Evolutionary conservation across 1,140 invertebrate genomes (phyloP).

Genomic region (Coenobita brevimanus): DNA sequence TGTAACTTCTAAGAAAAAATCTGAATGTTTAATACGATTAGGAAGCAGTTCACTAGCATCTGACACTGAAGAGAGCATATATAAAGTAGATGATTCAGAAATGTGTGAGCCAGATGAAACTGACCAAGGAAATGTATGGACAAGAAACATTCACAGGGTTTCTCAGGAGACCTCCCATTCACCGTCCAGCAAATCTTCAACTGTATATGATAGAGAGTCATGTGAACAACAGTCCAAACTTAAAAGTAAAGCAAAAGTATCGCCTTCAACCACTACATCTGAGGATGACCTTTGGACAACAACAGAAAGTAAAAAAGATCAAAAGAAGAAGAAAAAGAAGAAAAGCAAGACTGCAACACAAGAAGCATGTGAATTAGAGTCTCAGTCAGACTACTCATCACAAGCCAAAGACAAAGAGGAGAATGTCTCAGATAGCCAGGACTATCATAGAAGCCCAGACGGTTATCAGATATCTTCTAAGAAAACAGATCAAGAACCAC

Average conservation of each 20-base stretch:
- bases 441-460: neutral
- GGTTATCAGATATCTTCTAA: neutral
- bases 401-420: neutral
- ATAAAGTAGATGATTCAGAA: neutral
- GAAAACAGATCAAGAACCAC: neutral
- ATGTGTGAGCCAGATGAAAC: neutral
- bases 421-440: neutral
- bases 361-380: neutral
- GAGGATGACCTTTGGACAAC: slow-evolving; percentile 51
- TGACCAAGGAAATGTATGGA: slow-evolving; percentile 13
- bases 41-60: neutral
- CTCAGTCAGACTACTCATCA: neutral
- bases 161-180: slow-evolving; percentile 24
- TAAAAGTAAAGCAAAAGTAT: slow-evolving; percentile 29
- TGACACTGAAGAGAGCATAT: slow-evolving; percentile 5
- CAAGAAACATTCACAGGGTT: slow-evolving; percentile 5
- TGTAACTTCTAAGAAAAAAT: neutral
- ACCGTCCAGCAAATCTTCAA: slow-evolving; percentile 6
- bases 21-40: neutral
- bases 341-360: slow-evolving; percentile 1
- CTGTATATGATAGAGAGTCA: neutral
- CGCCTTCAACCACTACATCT: slow-evolving; percentile 51
- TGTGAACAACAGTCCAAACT: neutral
- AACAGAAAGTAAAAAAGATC: slow-evolving; percentile 54
- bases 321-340: slow-evolving; percentile 56